A percentile compares a stretch with the other conserved stretches of the same genome.
phyloP scores from a whole-genome alignment of 2,888 invertebrate species.

The Patella depressa region DNA sequence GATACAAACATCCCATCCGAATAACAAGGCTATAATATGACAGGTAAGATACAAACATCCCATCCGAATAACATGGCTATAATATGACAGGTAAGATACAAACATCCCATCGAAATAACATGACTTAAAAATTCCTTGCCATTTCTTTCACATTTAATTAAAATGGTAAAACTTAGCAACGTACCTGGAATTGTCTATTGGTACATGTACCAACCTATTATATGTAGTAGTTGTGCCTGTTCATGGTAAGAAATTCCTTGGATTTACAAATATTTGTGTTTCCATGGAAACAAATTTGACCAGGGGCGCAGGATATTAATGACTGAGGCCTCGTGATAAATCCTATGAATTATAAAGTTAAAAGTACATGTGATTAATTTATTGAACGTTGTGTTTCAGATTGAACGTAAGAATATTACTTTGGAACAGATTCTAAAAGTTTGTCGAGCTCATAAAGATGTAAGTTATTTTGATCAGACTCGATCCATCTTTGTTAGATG shows the following conservation, averaged over 20 bases:
- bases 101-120: too few species aligned
- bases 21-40: too few species aligned
- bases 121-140: too few species aligned
- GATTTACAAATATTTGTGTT: too few species aligned
- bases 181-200: too few species aligned
- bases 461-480: constrained; percentile 72
- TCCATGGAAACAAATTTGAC: not conserved
- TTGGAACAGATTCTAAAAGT: constrained; percentile 77
- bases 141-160: too few species aligned
- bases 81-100: constrained; percentile 67
- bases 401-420: constrained; percentile 76
- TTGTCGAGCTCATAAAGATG: constrained; percentile 77
- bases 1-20: not conserved
- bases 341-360: not conserved
- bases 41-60: too few species aligned
- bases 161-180: too few species aligned
- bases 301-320: not conserved
- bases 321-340: constrained; percentile 1
- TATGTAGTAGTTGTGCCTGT: too few species aligned
- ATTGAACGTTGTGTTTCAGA: constrained; percentile 39
- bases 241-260: too few species aligned
- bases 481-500: too few species aligned
- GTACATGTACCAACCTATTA: too few species aligned
- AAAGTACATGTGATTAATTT: not conserved
- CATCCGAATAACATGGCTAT: constrained; percentile 43